These are phyloP conservation scores for Sceloporus tristichus DNA, from an alignment of 2,113 vertebrate genomes.

Conservation along the genomic window DNA sequence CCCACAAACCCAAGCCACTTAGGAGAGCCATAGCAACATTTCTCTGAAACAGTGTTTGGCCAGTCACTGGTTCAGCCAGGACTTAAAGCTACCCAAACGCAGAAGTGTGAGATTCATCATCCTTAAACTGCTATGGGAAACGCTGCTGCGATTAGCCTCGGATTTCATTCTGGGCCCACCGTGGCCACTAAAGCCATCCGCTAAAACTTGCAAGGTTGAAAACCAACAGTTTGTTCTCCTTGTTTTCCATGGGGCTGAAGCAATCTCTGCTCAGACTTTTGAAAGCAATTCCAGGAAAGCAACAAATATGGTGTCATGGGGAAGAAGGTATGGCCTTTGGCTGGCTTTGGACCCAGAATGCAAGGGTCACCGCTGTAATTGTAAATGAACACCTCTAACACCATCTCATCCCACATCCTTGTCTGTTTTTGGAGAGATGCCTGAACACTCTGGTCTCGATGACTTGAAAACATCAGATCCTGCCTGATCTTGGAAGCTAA, in stretches of 20 bases:
- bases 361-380: no score
- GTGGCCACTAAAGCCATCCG: conserved; percentile 12
- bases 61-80: neutral
- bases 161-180: conserved; percentile 27
- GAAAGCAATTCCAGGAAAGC: no score
- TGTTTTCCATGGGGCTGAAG: conserved; percentile 17
- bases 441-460: no score
- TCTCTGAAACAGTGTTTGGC: neutral
- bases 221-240: conserved; percentile 18
- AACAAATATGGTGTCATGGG: no score
- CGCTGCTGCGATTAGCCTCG: neutral
- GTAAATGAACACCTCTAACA: no score
- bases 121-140: conserved; percentile 20
- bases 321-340: no score
- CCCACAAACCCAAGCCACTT: neutral
- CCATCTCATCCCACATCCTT: no score
- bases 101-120: neutral
- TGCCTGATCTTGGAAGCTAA: no score
- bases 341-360: no score
- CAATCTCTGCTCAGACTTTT: neutral
- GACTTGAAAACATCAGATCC: no score
- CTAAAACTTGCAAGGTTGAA: neutral
- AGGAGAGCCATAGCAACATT: neutral
- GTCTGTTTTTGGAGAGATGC: no score
- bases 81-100: no score